Conservation (phyloP, 2,888 invertebrate species). For the Itoplectis maculator region DNA sequence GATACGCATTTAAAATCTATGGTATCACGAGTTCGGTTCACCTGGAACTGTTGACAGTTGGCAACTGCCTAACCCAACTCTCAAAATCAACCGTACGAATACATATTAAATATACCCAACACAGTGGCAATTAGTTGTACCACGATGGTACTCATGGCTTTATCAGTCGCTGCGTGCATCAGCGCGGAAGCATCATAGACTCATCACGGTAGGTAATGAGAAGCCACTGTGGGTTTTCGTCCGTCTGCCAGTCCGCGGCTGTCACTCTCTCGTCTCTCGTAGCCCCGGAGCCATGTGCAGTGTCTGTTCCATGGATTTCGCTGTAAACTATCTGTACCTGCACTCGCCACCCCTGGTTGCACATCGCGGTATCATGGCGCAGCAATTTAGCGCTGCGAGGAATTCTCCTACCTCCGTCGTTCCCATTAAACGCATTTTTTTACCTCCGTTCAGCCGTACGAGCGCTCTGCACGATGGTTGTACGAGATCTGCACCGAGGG, state of each 20-base stretch:
- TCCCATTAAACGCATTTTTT: neutral
- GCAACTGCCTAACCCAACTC: neutral
- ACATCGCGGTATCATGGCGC: neutral
- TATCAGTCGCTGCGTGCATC: conserved; percentile 22
- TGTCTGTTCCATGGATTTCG: neutral
- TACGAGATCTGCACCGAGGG: too few relatives aligned
- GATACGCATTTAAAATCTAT: neutral
- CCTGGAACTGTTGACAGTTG: neutral
- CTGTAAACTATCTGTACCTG: neutral
- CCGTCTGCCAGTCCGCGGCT: neutral
- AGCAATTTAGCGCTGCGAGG: neutral
- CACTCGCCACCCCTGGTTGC: neutral
- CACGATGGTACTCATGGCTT: neutral
- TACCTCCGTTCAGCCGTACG: neutral
- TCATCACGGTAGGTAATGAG: neutral
- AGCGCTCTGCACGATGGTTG: too few relatives aligned
- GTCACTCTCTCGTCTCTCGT: neutral
- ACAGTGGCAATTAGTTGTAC: conserved; percentile 45
- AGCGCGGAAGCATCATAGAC: neutral
- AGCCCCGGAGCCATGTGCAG: neutral
- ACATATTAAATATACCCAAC: neutral
- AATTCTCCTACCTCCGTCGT: neutral
- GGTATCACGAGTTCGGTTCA: neutral
- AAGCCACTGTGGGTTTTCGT: neutral
- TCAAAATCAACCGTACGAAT: neutral